Percentiles rank a stretch among this genome's conserved stretches.
Evolutionary conservation across 2,113 vertebrate species (phyloP).

Genomic region (Suncus etruscus): DNA sequence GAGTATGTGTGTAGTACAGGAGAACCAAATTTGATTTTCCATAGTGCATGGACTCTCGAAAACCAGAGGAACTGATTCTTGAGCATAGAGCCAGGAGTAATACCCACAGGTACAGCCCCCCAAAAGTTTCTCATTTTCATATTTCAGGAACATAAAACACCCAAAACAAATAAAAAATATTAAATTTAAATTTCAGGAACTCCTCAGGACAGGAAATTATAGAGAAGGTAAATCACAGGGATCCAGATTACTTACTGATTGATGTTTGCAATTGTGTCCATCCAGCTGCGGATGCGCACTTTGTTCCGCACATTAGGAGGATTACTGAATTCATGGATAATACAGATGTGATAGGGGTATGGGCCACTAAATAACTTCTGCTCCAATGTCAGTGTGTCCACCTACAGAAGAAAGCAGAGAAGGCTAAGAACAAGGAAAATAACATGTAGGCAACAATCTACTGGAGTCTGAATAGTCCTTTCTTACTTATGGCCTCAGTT

Average conservation of each 20-base stretch:
- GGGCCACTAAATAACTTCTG: constrained; percentile 97
- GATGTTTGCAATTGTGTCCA: constrained; percentile 99
- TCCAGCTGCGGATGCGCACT: constrained; percentile 98
- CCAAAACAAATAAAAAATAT: no score
- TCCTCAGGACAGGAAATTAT: fast-evolving
- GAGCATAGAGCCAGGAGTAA: no score
- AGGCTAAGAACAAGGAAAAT: not conserved
- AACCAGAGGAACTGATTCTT: no score
- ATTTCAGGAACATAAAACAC: no score
- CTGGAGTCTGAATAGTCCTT: not conserved
- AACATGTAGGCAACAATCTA: not conserved
- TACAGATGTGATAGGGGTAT: constrained; percentile 97
- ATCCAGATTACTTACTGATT: constrained; percentile 93
- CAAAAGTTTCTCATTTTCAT: not conserved
- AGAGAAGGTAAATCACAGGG: not conserved
- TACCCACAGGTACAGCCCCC: not conserved
- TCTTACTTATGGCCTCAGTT: not conserved
- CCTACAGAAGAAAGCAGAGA: constrained; percentile 85
- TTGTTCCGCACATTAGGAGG: constrained; percentile 99
- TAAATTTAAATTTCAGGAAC: not conserved
- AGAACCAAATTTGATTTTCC: no score
- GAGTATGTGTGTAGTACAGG: no score
- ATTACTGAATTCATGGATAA: constrained; percentile 99
- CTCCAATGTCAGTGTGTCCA: constrained; percentile 95
- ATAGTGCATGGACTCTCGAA: no score